Conservation (phyloP, 2,888 invertebrate genomes). For the Megalurothrips usitatus region DNA sequence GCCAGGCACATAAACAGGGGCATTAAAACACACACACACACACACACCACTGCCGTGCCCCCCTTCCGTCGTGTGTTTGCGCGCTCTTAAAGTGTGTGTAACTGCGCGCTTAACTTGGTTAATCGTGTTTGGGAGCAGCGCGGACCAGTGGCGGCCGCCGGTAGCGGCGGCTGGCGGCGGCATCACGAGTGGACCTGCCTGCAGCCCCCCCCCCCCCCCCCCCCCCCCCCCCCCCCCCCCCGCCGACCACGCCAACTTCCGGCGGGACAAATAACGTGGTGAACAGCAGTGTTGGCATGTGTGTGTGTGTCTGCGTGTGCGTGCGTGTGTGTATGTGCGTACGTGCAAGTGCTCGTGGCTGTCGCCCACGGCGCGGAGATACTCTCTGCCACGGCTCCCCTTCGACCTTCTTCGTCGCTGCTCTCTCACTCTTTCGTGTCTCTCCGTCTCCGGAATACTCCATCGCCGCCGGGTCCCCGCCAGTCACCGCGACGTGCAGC, state of each 20-base stretch:
- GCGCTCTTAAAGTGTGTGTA: not conserved
- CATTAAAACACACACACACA: not conserved
- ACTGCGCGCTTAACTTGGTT: slow-evolving; percentile 1
- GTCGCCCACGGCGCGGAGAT: too few species aligned
- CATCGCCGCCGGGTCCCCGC: too few species aligned
- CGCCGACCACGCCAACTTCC: not conserved
- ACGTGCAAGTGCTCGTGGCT: too few species aligned
- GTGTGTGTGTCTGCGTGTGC: not conserved
- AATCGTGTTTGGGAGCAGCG: not conserved
- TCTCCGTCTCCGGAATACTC: too few species aligned
- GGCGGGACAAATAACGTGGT: not conserved
- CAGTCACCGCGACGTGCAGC: too few species aligned
- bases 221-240: too few species aligned
- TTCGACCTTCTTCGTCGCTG: too few species aligned
- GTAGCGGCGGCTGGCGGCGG: not conserved
- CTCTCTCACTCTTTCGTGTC: too few species aligned
- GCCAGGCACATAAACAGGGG: not conserved
- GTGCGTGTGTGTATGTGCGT: not conserved
- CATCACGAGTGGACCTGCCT: not conserved
- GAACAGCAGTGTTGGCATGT: not conserved
- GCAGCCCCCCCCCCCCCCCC: too few species aligned
- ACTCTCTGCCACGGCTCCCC: too few species aligned
- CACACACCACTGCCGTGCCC: not conserved
- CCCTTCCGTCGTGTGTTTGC: not conserved
- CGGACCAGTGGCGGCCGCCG: not conserved